A percentile compares a stretch with the other conserved stretches of the same genome.
Conservation (phyloP, 2,797 vertebrate genomes). For the Macropodus opercularis region DNA sequence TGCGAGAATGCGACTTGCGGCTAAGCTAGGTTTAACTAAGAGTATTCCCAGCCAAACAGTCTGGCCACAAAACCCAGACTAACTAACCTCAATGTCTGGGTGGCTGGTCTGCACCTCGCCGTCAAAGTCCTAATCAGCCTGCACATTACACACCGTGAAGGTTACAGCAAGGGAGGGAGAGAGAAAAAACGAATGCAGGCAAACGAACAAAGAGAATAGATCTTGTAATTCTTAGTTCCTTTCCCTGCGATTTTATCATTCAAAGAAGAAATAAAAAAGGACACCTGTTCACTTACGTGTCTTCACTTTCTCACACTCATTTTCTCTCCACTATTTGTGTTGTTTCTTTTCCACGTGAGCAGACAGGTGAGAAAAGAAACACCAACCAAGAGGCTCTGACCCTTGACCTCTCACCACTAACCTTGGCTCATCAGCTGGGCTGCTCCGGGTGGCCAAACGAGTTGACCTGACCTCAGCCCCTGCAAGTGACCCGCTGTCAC, state of each 20-base stretch:
- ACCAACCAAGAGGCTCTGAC: conserved; percentile 24
- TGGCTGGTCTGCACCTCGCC: conserved; percentile 65
- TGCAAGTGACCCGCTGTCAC: conserved; percentile 42
- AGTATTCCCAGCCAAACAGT: conserved; percentile 72
- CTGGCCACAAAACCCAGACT: conserved; percentile 76
- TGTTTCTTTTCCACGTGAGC: conserved; percentile 26
- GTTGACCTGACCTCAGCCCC: conserved; percentile 63
- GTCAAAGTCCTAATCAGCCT: conserved; percentile 74
- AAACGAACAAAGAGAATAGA: conserved; percentile 3
- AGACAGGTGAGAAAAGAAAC: conserved; percentile 66
- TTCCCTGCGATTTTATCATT: not conserved
- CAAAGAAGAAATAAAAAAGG: not conserved
- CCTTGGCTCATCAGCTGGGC: conserved; percentile 62
- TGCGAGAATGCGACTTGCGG: conserved; percentile 60
- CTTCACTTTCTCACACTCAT: conserved; percentile 58
- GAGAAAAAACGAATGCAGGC: not conserved
- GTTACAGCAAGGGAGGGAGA: conserved; percentile 45
- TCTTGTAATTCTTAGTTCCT: conserved; percentile 1
- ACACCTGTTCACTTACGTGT: conserved; percentile 35
- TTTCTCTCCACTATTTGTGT: conserved; percentile 43
- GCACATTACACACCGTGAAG: conserved; percentile 72
- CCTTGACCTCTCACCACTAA: conserved; percentile 51
- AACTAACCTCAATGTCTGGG: conserved; percentile 77
- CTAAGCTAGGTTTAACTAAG: conserved; percentile 60
- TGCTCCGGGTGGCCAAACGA: conserved; percentile 49